Evolutionary conservation across 2,113 vertebrate genomes (phyloP).

Genomic region (Mormoops blainvillei): DNA sequence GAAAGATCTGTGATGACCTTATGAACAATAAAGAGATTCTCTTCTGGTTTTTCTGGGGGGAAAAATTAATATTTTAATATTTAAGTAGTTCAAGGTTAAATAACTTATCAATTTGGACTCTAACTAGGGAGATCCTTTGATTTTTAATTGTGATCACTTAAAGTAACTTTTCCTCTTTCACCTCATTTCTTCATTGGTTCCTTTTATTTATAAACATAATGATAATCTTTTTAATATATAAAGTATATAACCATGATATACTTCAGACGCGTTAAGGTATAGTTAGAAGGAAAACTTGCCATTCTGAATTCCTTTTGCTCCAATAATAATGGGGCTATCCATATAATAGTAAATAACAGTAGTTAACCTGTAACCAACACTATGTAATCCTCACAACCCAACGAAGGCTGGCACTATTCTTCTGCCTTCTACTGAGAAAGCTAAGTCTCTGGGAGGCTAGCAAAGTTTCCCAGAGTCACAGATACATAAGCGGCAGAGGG

Average conservation of each 20-base stretch:
- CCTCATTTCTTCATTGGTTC: slow-evolving; percentile 10
- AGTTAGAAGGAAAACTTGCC: not conserved
- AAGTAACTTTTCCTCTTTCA: not conserved
- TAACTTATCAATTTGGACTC: not conserved
- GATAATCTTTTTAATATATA: not conserved
- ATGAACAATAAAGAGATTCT: slow-evolving; percentile 40
- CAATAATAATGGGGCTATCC: not conserved
- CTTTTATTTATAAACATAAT: not conserved
- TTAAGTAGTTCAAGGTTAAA: not conserved
- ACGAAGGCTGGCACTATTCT: not conserved
- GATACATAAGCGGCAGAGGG: not conserved
- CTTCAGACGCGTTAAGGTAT: not conserved
- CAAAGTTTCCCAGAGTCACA: not conserved
- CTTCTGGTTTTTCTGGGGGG: slow-evolving; percentile 75
- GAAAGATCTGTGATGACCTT: slow-evolving; percentile 61
- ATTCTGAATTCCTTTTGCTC: not conserved
- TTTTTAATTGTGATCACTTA: not conserved
- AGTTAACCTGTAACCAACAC: not conserved
- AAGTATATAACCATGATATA: not conserved
- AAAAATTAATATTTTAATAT: slow-evolving; percentile 47
- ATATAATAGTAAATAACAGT: not conserved
- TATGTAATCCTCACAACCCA: not conserved
- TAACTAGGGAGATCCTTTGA: not conserved
- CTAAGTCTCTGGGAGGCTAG: not conserved
- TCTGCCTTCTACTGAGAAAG: not conserved